A percentile compares a stretch with the other conserved stretches of the same genome.
These are phyloP conservation scores for Agriopis aurantiaria DNA, from an alignment of 2,888 invertebrate species.

Conservation along the genomic window DNA sequence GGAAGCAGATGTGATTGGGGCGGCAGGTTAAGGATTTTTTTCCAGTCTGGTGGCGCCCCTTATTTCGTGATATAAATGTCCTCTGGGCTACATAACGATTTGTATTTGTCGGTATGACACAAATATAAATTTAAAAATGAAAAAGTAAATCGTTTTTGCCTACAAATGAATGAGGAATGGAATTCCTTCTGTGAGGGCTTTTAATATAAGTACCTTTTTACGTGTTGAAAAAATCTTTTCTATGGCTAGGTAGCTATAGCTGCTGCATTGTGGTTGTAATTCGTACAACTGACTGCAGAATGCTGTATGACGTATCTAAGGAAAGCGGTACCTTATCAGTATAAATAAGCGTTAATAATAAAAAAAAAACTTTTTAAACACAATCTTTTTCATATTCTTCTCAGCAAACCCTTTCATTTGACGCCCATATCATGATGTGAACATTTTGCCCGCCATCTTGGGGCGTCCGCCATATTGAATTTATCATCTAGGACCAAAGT, in stretches of 20 bases:
- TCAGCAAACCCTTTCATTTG: too few species aligned
- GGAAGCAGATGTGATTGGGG: constrained; percentile 75
- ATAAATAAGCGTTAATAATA: too few species aligned
- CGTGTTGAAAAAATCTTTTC: not conserved
- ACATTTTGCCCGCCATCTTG: too few species aligned
- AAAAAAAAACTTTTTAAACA: too few species aligned
- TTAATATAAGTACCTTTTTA: constrained; percentile 7
- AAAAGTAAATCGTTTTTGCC: constrained; percentile 17
- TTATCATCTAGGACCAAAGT: too few species aligned
- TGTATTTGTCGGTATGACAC: constrained; percentile 62
- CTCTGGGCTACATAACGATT: constrained; percentile 59
- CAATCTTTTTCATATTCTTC: too few species aligned
- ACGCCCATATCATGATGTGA: too few species aligned
- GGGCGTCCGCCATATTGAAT: too few species aligned
- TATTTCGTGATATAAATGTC: constrained; percentile 65
- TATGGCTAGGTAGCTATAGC: not conserved
- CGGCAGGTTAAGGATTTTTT: constrained; percentile 75
- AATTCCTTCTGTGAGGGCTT: constrained; percentile 1
- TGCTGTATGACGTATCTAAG: not conserved
- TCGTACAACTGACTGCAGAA: not conserved
- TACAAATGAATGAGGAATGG: constrained; percentile 34
- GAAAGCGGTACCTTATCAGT: too few species aligned
- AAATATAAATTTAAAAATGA: constrained; percentile 37
- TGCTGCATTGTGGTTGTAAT: not conserved
- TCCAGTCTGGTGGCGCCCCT: constrained; percentile 71